These are phyloP conservation scores for Polia nebulosa DNA, from an alignment of 2,888 invertebrate species.

Conservation along the genomic window DNA sequence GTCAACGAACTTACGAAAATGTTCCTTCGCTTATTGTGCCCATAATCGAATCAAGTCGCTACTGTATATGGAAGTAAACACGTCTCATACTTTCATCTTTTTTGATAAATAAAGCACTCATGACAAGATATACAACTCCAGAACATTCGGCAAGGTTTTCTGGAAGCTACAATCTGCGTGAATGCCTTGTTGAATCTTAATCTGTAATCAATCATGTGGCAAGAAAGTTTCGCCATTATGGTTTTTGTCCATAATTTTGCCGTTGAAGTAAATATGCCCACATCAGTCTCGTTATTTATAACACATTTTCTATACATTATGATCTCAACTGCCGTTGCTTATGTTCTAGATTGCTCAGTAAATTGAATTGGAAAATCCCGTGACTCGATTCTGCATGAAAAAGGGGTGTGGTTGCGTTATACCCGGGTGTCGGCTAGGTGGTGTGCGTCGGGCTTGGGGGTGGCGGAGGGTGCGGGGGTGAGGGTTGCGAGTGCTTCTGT, in stretches of 20 bases:
- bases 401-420: slow-evolving; percentile 89
- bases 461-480: slow-evolving; percentile 75
- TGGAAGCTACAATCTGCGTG: slow-evolving; percentile 60
- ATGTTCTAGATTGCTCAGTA: slow-evolving; percentile 79
- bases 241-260: slow-evolving; percentile 38
- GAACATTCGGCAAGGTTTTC: slow-evolving; percentile 68
- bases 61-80: slow-evolving; percentile 86
- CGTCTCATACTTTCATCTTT: slow-evolving; percentile 81
- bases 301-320: slow-evolving; percentile 65
- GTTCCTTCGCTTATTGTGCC: slow-evolving; percentile 87
- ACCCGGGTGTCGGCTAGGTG: slow-evolving; percentile 78
- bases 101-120: slow-evolving; percentile 80
- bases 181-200: slow-evolving; percentile 51
- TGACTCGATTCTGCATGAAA: slow-evolving; percentile 86
- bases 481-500: slow-evolving; percentile 83
- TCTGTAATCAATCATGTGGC: slow-evolving; percentile 58
- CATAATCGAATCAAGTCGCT: slow-evolving; percentile 88
- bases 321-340: slow-evolving; percentile 63
- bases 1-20: slow-evolving; percentile 90
- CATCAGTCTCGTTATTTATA: slow-evolving; percentile 48
- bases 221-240: slow-evolving; percentile 43
- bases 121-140: slow-evolving; percentile 74
- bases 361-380: slow-evolving; percentile 90
- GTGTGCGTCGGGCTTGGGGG: slow-evolving; percentile 77
- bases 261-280: slow-evolving; percentile 14